A percentile compares a stretch with the other conserved stretches of the same genome.
Evolutionary conservation across 2,113 vertebrate species (phyloP).

Genomic region (Ophthalmotilapia sp.): DNA sequence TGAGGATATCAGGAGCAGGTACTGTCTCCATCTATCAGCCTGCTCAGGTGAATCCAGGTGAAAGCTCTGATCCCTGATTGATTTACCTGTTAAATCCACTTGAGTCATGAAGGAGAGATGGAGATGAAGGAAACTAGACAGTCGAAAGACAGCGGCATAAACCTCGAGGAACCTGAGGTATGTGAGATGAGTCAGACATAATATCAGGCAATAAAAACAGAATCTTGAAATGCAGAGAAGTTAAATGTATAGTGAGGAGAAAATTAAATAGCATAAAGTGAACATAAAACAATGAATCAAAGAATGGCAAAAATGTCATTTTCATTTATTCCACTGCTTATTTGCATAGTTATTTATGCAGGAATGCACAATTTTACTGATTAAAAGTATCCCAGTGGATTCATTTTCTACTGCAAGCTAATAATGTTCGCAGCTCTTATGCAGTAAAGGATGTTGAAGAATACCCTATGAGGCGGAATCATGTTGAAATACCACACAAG

Average conservation of each 20-base stretch:
- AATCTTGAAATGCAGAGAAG: not conserved
- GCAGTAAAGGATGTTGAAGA: not conserved
- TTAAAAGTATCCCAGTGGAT: not conserved
- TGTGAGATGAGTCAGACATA: not conserved
- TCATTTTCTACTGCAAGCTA: not conserved
- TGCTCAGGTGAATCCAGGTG: conserved; percentile 50
- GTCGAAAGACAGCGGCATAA: not conserved
- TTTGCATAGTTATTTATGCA: not conserved
- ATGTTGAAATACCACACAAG: not conserved
- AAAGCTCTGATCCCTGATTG: conserved; percentile 45
- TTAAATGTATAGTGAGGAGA: not conserved
- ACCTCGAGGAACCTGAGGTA: not conserved
- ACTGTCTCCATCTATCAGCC: conserved; percentile 49
- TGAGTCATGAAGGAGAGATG: conserved; percentile 8
- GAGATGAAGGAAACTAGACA: not conserved
- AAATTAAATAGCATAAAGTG: not conserved
- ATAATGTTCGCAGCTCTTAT: not conserved
- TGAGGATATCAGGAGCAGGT: conserved; percentile 37
- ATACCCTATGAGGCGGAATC: not conserved
- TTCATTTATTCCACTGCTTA: not conserved
- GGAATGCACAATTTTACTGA: not conserved
- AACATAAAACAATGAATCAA: not conserved
- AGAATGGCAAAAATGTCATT: not conserved
- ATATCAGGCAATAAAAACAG: not conserved
- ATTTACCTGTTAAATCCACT: conserved; percentile 41